phyloP scores from a whole-genome alignment of 2,797 vertebrate genomes.

The Dryobates pubescens region DNA sequence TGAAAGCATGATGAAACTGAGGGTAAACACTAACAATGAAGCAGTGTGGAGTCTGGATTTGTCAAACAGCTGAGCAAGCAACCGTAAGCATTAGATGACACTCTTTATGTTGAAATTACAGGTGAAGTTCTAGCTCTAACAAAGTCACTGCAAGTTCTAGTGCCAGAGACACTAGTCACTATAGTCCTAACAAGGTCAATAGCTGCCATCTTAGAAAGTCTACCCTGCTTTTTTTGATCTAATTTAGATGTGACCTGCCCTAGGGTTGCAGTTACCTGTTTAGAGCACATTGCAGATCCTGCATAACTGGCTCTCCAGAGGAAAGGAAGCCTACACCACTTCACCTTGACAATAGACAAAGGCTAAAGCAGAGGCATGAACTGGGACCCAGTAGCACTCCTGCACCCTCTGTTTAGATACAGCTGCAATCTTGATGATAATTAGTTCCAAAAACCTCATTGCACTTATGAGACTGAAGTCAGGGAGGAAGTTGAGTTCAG shows the following conservation, averaged over 20 bases:
- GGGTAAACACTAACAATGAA: not conserved
- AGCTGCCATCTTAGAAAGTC: not conserved
- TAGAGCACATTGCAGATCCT: not conserved
- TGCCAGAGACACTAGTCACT: not conserved
- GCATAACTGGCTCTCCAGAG: not conserved
- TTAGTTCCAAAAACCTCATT: not conserved
- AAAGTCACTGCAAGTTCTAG: not conserved
- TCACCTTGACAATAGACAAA: not conserved
- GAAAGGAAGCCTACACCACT: not conserved
- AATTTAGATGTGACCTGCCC: not conserved
- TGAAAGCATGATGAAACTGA: not conserved
- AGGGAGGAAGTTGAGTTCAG: not conserved
- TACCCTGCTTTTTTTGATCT: not conserved
- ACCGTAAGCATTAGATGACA: not conserved
- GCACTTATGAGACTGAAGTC: not conserved
- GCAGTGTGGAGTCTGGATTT: not conserved
- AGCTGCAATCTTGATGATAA: not conserved
- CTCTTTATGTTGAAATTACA: not conserved
- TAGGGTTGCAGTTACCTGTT: not conserved
- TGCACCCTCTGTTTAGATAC: not conserved
- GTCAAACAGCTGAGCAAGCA: not conserved
- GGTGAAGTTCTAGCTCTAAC: not conserved
- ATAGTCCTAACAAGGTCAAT: not conserved
- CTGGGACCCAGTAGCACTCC: not conserved
- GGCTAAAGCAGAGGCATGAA: not conserved